Conservation (phyloP, 1,140 invertebrate genomes). For the Hycleus cichorii region DNA sequence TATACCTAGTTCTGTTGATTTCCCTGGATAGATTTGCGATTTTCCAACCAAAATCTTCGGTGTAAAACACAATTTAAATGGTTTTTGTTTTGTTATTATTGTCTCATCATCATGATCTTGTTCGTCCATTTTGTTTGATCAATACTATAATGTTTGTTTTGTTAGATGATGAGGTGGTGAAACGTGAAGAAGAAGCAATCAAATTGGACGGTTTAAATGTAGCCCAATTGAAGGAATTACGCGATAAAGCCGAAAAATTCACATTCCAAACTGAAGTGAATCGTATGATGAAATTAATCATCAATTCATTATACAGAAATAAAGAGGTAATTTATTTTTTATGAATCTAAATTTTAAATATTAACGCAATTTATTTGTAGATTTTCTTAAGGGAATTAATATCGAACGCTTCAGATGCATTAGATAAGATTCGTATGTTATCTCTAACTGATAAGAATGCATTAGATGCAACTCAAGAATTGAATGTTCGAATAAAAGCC, state of each 20-base stretch:
- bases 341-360: too few relatives aligned
- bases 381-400: slow-evolving; percentile 97
- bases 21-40: slow-evolving; percentile 35
- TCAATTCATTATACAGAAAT: slow-evolving; percentile 96
- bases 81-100: slow-evolving; percentile 23
- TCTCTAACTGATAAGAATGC: slow-evolving; percentile 81
- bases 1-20: slow-evolving; percentile 20
- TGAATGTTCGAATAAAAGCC: slow-evolving; percentile 90
- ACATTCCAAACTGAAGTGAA: slow-evolving; percentile 95
- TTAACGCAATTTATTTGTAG: slow-evolving; percentile 42
- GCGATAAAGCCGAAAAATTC: slow-evolving; percentile 88
- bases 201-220: slow-evolving; percentile 93
- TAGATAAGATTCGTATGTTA: slow-evolving; percentile 91
- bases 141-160: slow-evolving; percentile 24
- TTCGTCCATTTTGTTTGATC: slow-evolving; percentile 31
- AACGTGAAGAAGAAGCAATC: slow-evolving; percentile 93
- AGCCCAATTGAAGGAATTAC: slow-evolving; percentile 85
- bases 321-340: slow-evolving; percentile 66
- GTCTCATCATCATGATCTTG: slow-evolving; percentile 5
- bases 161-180: slow-evolving; percentile 67
- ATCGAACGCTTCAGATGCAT: slow-evolving; percentile 92
- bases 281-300: slow-evolving; percentile 99
- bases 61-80: slow-evolving; percentile 40
- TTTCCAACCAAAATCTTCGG: slow-evolving; percentile 33
- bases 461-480: slow-evolving; percentile 70